These are phyloP conservation scores for Dryadula phaetusa DNA, from an alignment of 2,888 invertebrate species.

Conservation along the genomic window DNA sequence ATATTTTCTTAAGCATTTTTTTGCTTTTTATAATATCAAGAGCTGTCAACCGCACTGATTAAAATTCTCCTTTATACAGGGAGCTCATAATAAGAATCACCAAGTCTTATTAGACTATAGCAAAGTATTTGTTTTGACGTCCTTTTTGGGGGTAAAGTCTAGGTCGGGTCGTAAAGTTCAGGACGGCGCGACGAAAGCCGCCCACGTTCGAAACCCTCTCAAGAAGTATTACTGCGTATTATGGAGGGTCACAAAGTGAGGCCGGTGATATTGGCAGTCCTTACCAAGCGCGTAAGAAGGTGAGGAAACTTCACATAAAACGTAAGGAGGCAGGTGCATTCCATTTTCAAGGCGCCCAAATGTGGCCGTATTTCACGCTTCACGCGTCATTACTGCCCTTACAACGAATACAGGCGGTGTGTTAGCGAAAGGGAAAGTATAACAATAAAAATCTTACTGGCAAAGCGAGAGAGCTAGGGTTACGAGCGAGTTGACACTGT, in stretches of 20 bases:
- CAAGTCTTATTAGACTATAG: constrained; percentile 30
- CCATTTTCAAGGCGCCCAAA: constrained; percentile 79
- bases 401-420: constrained; percentile 65
- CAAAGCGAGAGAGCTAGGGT: constrained; percentile 62
- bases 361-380: constrained; percentile 81
- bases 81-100: constrained; percentile 19
- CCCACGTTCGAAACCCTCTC: constrained; percentile 77
- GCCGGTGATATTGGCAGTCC: constrained; percentile 80
- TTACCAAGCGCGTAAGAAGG: constrained; percentile 76
- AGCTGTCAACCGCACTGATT: constrained; percentile 21
- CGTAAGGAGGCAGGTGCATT: constrained; percentile 83
- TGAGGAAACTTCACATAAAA: constrained; percentile 83
- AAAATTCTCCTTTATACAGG: constrained; percentile 22
- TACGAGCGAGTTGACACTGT: constrained; percentile 55
- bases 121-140: constrained; percentile 39
- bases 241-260: constrained; percentile 83
- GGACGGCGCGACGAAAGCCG: constrained; percentile 59
- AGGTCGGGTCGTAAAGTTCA: constrained; percentile 70
- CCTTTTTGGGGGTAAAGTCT: constrained; percentile 34
- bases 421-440: constrained; percentile 72
- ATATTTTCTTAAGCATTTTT: constrained; percentile 25
- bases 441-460: constrained; percentile 78
- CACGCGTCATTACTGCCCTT: constrained; percentile 74
- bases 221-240: constrained; percentile 80
- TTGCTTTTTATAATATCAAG: constrained; percentile 16